These are phyloP conservation scores for Megamerina dolium DNA, from an alignment of 2,888 invertebrate genomes.

Conservation along the genomic window DNA sequence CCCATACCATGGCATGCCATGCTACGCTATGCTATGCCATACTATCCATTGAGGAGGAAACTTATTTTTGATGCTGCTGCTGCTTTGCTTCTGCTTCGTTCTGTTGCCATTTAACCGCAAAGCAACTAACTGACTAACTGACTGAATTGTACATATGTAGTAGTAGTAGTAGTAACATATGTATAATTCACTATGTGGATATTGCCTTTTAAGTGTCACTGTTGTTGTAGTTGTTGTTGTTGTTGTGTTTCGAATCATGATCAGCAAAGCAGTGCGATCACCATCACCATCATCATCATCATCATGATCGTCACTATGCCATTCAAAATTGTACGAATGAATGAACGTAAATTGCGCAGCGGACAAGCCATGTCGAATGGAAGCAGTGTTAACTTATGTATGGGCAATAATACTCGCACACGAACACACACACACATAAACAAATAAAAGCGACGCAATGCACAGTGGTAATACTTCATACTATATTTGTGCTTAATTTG, in stretches of 20 bases:
- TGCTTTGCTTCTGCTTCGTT: neutral
- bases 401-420: slow-evolving; percentile 10
- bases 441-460: too few species aligned
- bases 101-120: neutral
- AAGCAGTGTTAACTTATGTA: too few species aligned
- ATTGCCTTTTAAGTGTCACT: too few species aligned
- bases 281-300: neutral
- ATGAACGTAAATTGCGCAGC: slow-evolving; percentile 6
- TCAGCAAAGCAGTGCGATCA: neutral
- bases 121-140: too few species aligned
- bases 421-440: too few species aligned
- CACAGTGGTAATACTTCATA: too few species aligned
- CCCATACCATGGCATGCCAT: neutral
- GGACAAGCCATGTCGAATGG: slow-evolving; percentile 3
- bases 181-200: too few species aligned
- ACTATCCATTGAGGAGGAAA: neutral
- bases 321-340: neutral
- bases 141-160: too few species aligned
- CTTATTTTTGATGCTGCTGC: neutral
- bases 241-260: neutral
- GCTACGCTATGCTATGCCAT: neutral
- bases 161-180: too few species aligned
- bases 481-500: too few species aligned
- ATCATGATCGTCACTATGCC: neutral
- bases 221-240: neutral